Base-by-base conservation (phyloP, 1,140 invertebrate genomes). In the Laodelphax striatellus region DNA sequence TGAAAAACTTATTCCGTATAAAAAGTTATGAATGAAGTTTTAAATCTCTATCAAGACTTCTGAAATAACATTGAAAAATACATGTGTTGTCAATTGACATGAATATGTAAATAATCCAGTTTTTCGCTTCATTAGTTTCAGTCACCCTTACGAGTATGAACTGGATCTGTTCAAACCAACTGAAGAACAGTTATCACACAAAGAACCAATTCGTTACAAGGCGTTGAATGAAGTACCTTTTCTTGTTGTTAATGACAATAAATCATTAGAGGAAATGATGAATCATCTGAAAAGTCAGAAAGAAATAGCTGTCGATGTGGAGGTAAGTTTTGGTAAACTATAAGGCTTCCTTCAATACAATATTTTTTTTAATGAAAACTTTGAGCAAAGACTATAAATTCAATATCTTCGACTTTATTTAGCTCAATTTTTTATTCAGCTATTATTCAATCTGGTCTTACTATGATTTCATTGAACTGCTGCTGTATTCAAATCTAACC, bases 141-240 rank as follows among this genome's bases (percentile, higher is more conserved):
- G 82, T 64, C 94, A 97, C 79, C 95, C 94, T 0, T 98, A 98
- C 72, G 83, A 90, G 70, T 81, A 81, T 70, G 94, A 98, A 73
- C 70, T 98, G 13, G 79, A 92, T 28, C 74, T 79, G 65, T 90
- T 86, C 67, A 70, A 77, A 22, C 79, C 81, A 0, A 66, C 76
- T 0, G 65, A 73, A 0, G 62, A 70, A 11, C 79, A 83, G 53
- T 63, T 89, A 10, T 62, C 70, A 3, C 66, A 71, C 54, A 62
- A 65, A 10, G 63, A 71, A 2, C 76, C 80, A 6, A 31, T 66
- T 0, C 72, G 71, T n/a, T 79, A 78, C 13, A 75, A 78, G 57
- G 62, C 76, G 0, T 28, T 93, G 2, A 75, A 82, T 5, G 72
- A 84, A 1, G 91, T 86, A 0, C 78, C 80, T 1, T 72, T 89